phyloP scores from a whole-genome alignment of 2,888 invertebrate species.

The Callosobruchus maculatus region DNA sequence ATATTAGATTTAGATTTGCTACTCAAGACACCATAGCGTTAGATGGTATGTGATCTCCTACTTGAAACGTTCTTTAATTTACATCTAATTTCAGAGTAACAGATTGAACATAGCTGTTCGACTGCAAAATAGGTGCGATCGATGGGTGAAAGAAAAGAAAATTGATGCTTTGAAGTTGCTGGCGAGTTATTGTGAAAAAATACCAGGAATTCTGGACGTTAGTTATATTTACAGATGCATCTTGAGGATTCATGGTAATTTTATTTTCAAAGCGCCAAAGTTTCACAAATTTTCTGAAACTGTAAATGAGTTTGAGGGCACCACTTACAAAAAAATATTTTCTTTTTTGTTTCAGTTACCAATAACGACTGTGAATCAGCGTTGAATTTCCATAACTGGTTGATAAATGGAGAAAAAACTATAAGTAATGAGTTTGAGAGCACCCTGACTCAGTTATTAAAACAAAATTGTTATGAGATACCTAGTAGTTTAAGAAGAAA shows the following conservation, averaged over 20 bases:
- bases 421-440: slow-evolving; percentile 10
- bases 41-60: too few relatives aligned
- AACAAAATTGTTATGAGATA: slow-evolving; percentile 12
- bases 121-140: slow-evolving; percentile 35
- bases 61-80: background rate
- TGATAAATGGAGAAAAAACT: slow-evolving; percentile 34
- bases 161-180: slow-evolving; percentile 34
- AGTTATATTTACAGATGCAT: slow-evolving; percentile 51
- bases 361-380: slow-evolving; percentile 51
- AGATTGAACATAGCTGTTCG: slow-evolving; percentile 40
- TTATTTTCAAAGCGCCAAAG: slow-evolving; percentile 20
- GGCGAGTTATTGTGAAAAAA: slow-evolving; percentile 25
- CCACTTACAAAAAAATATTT: too few relatives aligned
- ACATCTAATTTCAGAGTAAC: slow-evolving; percentile 35
- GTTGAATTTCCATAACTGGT: slow-evolving; percentile 46
- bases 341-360: slow-evolving; percentile 46
- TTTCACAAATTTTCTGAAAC: too few relatives aligned
- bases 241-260: slow-evolving; percentile 53
- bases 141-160: slow-evolving; percentile 40
- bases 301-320: too few relatives aligned
- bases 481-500: slow-evolving; percentile 8
- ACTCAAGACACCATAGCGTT: too few relatives aligned
- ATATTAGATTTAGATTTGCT: too few relatives aligned
- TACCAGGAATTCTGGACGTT: slow-evolving; percentile 41
- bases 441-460: slow-evolving; percentile 10